Evolutionary conservation across 2,888 invertebrate genomes (phyloP), one percentile per base, ranked within the genome.

Genomic region (Xanthorhoe spadicearia): DNA sequence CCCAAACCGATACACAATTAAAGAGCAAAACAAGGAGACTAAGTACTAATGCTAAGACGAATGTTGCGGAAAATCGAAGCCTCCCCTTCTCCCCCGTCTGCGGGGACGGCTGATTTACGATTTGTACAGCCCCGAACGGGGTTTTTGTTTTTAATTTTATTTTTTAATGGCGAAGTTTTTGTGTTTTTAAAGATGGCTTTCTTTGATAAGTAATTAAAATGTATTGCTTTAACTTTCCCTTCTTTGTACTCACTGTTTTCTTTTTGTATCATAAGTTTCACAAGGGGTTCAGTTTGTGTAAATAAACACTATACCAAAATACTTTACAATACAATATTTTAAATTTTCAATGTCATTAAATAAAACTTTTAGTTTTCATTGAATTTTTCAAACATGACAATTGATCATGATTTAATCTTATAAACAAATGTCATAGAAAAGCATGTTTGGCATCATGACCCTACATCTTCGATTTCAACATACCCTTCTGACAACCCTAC

Each of bases 11-110:
- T 92, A 91, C 87, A 92, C 91, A 92, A 90, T 92, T 92, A 92
- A 88, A 91, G 86, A 86, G 87, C 85, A 88, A 90, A 89, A 90
- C 90, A 90, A 86, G 86, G 83, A 83, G 84, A 84, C 86, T 85
- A 86, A 87, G 85, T 89, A 89, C 87, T 90, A 90, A 90, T 88
- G 88, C 88, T 88, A 89, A 91, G 92, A 92, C 92, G 92, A 91
- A 92, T 90, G 91, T 92, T 92, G 92, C 90, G 93, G 89, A 93
- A 92, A 93, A 92, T 92, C 91, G 90, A 89, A 88, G 83, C 84
- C 83, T 76, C 76, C 82, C 75, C 81, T 71, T 61, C 75, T n/a
- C 74, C 69, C 76, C 54, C 57, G 82, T 80, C 84, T 83, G 83
- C 78, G 82, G 89, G 90, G 90, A 87, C 90, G 90, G 75, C 89